Percentiles rank a stretch among this genome's conserved stretches.
Conservation (phyloP, 2,113 vertebrate genomes). For the Hassar affinis region DNA sequence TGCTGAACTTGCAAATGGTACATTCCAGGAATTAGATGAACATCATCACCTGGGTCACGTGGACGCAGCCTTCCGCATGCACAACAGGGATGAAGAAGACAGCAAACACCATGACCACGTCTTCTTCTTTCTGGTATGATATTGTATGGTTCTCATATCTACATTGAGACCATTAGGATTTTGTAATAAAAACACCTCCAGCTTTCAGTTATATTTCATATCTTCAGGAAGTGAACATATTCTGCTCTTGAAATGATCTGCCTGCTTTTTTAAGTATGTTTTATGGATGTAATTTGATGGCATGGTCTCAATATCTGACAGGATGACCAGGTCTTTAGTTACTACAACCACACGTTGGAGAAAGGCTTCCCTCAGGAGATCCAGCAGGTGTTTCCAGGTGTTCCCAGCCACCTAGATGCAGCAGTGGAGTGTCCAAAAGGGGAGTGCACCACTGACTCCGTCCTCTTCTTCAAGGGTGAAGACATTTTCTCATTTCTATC, state of each 20-base stretch:
- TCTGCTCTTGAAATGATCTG: neutral
- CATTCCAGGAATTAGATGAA: slow-evolving; percentile 69
- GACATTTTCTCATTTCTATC: neutral
- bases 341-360: slow-evolving; percentile 67
- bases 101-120: slow-evolving; percentile 65
- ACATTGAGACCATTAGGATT: neutral
- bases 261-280: neutral
- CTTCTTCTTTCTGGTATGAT: slow-evolving; percentile 79
- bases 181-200: neutral
- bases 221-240: neutral
- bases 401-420: slow-evolving; percentile 76
- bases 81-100: slow-evolving; percentile 47
- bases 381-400: slow-evolving; percentile 74
- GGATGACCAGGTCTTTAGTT: slow-evolving; percentile 78
- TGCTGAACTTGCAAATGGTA: slow-evolving; percentile 62
- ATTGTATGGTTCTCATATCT: neutral
- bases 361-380: slow-evolving; percentile 72
- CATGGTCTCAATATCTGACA: slow-evolving; percentile 48
- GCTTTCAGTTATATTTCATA: neutral
- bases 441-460: slow-evolving; percentile 72
- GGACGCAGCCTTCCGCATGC: slow-evolving; percentile 81
- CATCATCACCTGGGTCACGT: slow-evolving; percentile 63
- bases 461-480: slow-evolving; percentile 85
- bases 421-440: slow-evolving; percentile 82
- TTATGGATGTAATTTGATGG: neutral